These are phyloP conservation scores for Arbacia lixula DNA, from an alignment of 53 echinoderm and acorn worm species.

Conservation along the genomic window DNA sequence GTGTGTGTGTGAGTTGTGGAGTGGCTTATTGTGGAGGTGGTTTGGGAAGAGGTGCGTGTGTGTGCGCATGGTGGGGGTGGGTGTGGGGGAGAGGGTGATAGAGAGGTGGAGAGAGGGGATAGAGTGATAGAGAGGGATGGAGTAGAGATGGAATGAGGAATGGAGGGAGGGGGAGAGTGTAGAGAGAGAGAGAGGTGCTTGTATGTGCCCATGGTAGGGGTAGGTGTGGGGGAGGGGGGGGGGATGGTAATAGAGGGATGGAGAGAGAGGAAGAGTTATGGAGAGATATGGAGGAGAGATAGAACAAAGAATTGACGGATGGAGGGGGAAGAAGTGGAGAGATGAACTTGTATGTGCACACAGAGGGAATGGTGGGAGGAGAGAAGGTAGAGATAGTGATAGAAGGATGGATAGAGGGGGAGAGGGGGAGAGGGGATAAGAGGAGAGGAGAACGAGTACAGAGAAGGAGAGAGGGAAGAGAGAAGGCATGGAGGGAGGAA, in stretches of 20 bases:
- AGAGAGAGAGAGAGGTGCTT: neutral
- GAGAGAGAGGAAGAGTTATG: neutral
- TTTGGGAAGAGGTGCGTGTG: neutral
- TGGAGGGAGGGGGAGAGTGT: neutral
- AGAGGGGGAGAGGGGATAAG: neutral
- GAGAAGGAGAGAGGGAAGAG: neutral
- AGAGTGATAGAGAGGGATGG: neutral
- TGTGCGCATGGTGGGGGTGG: conserved; percentile 1
- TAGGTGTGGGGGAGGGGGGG: neutral
- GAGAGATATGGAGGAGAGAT: neutral
- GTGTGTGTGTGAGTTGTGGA: neutral
- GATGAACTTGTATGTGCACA: neutral
- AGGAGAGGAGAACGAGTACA: neutral
- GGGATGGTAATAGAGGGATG: neutral
- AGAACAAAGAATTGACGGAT: neutral
- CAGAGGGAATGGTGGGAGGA: neutral
- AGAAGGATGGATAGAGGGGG: neutral
- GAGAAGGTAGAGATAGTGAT: neutral
- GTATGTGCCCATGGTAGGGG: neutral
- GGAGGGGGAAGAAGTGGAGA: neutral
- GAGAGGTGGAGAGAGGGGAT: conserved; percentile 13
- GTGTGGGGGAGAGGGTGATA: too few relatives aligned
- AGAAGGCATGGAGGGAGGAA: neutral
- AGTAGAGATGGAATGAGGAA: too few relatives aligned
- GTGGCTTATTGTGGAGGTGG: conserved; percentile 1